A percentile compares a stretch with the other conserved stretches of the same genome.
These are phyloP conservation scores for Corvus cornix DNA, from an alignment of 2,113 vertebrate species.

Conservation along the genomic window DNA sequence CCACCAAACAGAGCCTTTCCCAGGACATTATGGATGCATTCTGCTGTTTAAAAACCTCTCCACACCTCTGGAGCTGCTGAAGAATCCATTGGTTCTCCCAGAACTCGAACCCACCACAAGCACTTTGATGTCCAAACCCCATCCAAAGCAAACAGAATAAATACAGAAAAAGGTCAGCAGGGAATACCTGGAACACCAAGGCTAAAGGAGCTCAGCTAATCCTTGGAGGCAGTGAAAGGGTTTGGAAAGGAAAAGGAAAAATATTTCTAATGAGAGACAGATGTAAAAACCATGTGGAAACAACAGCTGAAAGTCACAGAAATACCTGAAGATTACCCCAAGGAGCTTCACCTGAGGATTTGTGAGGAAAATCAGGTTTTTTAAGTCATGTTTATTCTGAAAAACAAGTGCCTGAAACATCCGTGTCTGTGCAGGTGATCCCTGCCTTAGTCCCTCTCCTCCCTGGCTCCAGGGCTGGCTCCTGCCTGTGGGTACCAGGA, in stretches of 20 bases:
- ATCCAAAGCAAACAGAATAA: background rate
- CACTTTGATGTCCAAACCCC: background rate
- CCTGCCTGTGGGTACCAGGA: background rate
- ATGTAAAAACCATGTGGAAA: background rate
- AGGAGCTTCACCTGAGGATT: background rate
- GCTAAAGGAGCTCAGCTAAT: background rate
- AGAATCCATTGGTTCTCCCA: background rate
- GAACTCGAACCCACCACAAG: background rate
- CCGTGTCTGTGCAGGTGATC: rapidly evolving
- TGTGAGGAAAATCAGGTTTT: background rate
- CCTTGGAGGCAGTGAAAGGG: background rate
- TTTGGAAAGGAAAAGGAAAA: background rate
- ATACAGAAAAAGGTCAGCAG: background rate
- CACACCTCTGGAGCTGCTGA: background rate
- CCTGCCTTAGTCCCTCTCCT: rapidly evolving
- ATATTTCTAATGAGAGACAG: background rate
- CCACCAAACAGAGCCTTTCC: rapidly evolving
- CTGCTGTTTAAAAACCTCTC: background rate
- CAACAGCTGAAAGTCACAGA: background rate
- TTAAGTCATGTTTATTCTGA: background rate
- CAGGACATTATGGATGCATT: background rate
- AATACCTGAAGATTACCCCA: background rate
- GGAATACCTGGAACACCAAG: background rate
- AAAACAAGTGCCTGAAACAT: background rate
- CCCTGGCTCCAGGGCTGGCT: background rate